These are phyloP conservation scores for Zootoca vivipara DNA, from an alignment of 2,113 vertebrate species.

Conservation along the genomic window DNA sequence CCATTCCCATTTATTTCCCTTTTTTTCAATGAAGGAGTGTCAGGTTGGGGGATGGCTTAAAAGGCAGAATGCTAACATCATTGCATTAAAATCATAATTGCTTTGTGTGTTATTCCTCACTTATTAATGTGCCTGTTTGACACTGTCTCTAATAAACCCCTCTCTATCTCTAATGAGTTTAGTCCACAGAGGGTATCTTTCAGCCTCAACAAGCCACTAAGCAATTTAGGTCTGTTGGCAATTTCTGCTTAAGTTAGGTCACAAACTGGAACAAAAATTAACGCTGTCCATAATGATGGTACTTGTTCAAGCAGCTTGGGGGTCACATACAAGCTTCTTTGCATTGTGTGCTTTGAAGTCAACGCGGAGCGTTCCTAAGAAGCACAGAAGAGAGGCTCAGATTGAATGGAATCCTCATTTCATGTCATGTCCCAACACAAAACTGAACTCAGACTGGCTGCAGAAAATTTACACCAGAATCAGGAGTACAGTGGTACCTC, in stretches of 20 bases:
- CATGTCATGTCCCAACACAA: not conserved
- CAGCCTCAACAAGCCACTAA: slow-evolving; percentile 70
- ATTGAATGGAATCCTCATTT: not conserved
- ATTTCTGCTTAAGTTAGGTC: slow-evolving; percentile 66
- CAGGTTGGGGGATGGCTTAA: not conserved
- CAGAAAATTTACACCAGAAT: not conserved
- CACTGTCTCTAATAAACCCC: slow-evolving; percentile 64
- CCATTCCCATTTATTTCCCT: slow-evolving; percentile 49
- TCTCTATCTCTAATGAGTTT: slow-evolving; percentile 64
- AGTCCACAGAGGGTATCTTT: slow-evolving; percentile 64
- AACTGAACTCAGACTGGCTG: not conserved
- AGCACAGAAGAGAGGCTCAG: not conserved
- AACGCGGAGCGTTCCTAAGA: not conserved
- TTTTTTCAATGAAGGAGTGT: slow-evolving; percentile 37
- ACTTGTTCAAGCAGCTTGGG: slow-evolving; percentile 58
- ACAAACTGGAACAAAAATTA: slow-evolving; percentile 66
- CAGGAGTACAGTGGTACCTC: too few species aligned
- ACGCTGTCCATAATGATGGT: slow-evolving; percentile 67
- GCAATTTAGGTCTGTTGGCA: slow-evolving; percentile 73
- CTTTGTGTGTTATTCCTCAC: slow-evolving; percentile 68
- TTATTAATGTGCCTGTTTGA: slow-evolving; percentile 67
- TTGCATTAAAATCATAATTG: slow-evolving; percentile 71
- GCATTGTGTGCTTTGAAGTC: not conserved
- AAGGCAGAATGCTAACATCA: slow-evolving; percentile 52
- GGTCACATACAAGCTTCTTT: slow-evolving; percentile 30